phyloP scores from a whole-genome alignment of 2,797 vertebrate genomes.

The Leucoraja ocellata region DNA sequence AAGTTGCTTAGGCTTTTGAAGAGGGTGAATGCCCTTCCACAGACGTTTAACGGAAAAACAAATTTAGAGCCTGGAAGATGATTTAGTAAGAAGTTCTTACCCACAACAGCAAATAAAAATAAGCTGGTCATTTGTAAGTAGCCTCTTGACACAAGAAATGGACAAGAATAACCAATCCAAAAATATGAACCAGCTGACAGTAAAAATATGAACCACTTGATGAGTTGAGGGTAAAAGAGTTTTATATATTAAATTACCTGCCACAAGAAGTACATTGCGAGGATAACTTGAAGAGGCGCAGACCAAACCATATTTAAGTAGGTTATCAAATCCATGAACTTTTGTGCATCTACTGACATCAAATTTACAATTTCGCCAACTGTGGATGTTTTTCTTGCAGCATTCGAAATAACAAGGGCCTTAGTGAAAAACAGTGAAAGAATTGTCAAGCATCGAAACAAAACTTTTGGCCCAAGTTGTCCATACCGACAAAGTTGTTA shows the following conservation, averaged over 20 bases:
- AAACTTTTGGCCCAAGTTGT: too few species aligned
- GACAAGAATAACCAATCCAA: background rate
- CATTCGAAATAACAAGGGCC: conserved; percentile 90
- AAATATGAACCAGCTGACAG: background rate
- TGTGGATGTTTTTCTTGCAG: conserved; percentile 80
- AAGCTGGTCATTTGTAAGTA: too few species aligned
- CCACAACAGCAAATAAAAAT: too few species aligned
- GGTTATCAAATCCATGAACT: conserved; percentile 91
- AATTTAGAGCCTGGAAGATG: too few species aligned
- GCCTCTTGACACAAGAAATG: too few species aligned
- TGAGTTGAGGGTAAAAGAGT: background rate
- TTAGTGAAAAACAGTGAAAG: conserved; percentile 44
- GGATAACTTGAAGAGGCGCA: conserved; percentile 82
- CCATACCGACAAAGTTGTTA: too few species aligned
- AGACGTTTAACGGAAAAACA: too few species aligned
- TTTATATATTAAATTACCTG: conserved; percentile 57
- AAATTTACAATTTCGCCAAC: conserved; percentile 96
- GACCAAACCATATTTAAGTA: conserved; percentile 99
- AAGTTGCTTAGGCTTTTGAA: too few species aligned
- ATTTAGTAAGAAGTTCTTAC: too few species aligned
- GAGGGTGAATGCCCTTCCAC: too few species aligned
- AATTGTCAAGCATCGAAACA: background rate
- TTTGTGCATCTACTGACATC: conserved; percentile 95
- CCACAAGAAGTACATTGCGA: conserved; percentile 89
- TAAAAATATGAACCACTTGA: background rate